These are phyloP conservation scores for Oncorhynchus keta DNA, from an alignment of 2,113 vertebrate species.

Conservation along the genomic window DNA sequence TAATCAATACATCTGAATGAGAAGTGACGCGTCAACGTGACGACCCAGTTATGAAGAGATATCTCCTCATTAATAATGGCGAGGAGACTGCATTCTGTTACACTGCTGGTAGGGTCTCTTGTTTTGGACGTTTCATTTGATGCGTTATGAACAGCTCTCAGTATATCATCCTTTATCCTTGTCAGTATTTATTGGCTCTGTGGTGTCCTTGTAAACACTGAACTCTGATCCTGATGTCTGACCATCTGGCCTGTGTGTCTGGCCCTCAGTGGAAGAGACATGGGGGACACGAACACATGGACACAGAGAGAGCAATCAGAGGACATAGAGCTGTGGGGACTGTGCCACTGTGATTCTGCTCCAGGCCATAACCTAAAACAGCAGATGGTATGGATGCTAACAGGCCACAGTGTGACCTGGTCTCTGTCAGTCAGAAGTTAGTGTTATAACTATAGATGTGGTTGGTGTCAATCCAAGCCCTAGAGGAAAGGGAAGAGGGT, in stretches of 20 bases:
- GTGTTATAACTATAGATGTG: too few relatives aligned
- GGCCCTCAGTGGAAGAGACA: too few relatives aligned
- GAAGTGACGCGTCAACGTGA: background rate
- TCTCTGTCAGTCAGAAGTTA: too few relatives aligned
- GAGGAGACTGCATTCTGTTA: background rate
- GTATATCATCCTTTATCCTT: constrained; percentile 1
- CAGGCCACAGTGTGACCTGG: too few relatives aligned
- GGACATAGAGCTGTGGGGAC: too few relatives aligned
- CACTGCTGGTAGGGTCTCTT: background rate
- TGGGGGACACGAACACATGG: too few relatives aligned
- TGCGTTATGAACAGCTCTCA: constrained; percentile 6
- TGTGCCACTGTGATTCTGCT: too few relatives aligned
- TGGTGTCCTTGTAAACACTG: constrained; percentile 10
- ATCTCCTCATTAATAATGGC: background rate
- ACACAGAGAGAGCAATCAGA: too few relatives aligned
- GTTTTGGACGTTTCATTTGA: background rate
- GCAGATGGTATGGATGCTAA: too few relatives aligned
- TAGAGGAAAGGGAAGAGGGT: too few relatives aligned
- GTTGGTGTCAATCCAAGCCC: too few relatives aligned
- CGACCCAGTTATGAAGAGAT: background rate
- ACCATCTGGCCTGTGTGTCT: background rate
- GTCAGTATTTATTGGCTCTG: constrained; percentile 8
- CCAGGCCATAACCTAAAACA: too few relatives aligned
- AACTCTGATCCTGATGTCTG: constrained; percentile 11
- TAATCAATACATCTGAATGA: background rate